Conservation (phyloP, 2,888 invertebrate species). For the Apeira syringaria region DNA sequence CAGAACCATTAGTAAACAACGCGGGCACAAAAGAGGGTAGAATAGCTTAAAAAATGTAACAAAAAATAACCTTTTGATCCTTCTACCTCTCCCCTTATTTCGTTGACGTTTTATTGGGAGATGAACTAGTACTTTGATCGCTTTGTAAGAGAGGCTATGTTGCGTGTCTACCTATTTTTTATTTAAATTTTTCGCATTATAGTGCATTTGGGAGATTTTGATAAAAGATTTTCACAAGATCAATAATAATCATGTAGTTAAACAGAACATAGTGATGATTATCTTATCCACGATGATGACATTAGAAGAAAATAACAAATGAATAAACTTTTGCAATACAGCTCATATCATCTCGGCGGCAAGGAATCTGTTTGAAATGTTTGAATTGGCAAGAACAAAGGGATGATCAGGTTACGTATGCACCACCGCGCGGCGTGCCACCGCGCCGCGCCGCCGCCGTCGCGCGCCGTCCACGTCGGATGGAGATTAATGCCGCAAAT, state of each 20-base stretch:
- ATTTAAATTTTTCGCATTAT: too few species aligned
- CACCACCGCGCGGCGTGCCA: conserved; percentile 34
- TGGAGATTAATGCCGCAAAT: conserved; percentile 59
- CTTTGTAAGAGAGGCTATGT: conserved; percentile 1
- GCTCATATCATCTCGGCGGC: conserved; percentile 8
- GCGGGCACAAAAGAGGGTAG: conserved; percentile 79
- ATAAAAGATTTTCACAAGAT: too few species aligned
- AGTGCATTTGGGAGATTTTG: too few species aligned
- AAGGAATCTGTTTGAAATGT: conserved; percentile 59
- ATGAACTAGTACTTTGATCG: conserved; percentile 47
- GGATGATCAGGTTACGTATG: conserved; percentile 70
- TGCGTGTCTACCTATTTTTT: too few species aligned
- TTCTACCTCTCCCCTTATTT: conserved; percentile 69
- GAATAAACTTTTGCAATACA: neutral
- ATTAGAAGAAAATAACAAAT: too few species aligned
- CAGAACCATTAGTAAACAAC: conserved; percentile 84
- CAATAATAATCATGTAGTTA: too few species aligned
- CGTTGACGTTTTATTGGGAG: conserved; percentile 77
- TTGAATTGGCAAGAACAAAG: conserved; percentile 58
- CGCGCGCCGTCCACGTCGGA: too few species aligned
- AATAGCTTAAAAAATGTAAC: conserved; percentile 77
- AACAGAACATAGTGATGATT: too few species aligned
- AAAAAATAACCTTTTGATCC: conserved; percentile 81
- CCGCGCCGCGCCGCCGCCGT: too few species aligned
- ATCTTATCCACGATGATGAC: too few species aligned